Base-by-base conservation (phyloP, 2,797 vertebrate species). In the Coilia nasus region DNA sequence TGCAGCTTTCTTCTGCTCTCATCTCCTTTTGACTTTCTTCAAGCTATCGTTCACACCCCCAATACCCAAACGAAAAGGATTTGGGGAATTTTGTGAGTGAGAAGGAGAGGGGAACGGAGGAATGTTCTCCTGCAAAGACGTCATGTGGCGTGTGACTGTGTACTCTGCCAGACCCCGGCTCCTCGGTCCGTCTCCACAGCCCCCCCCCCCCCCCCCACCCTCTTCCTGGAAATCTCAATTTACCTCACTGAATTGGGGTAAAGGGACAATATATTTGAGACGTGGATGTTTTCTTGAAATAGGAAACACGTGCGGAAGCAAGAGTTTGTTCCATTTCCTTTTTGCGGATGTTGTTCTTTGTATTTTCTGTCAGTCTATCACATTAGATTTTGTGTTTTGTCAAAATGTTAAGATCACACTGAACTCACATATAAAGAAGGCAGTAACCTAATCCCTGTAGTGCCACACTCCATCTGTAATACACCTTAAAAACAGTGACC, bases 51-150 rank as follows among this genome's bases (percentile, higher is more conserved):
- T 83, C 57, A 78, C 71, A 78, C 71, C 71, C 71, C 71, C 71
- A 23, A 21, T 91, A 88, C 90, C 90, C 71, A 78, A 78, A 78
- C 21, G 71, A 78, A 78, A 44, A 78, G 35, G 71, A 78, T 44
- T 78, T 78, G 71, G 71, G 35, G 71, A 78, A 78, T 78, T 78
- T 78, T 78, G 71, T 6, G 94, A 93, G 93, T 2, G 90, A 90
- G 91, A 92, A 93, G 89, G 89, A 89, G 89, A 87, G 71, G 19
- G 80, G 21, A 14, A 83, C 44, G 60, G 81, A 94, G 90, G 93
- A 95, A 95, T 95, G 93, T 94, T 94, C 91, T 92, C 92, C 91
- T 90, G 89, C 91, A 90, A 89, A 90, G 94, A 91, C 91, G 87
- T 94, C 93, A 93, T 94, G 93, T 85, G 88, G 93, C 88, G 92